Percentiles rank a stretch among this genome's conserved stretches.
phyloP scores from a whole-genome alignment of 1,140 invertebrate genomes.

The Vanessa tameamea region DNA sequence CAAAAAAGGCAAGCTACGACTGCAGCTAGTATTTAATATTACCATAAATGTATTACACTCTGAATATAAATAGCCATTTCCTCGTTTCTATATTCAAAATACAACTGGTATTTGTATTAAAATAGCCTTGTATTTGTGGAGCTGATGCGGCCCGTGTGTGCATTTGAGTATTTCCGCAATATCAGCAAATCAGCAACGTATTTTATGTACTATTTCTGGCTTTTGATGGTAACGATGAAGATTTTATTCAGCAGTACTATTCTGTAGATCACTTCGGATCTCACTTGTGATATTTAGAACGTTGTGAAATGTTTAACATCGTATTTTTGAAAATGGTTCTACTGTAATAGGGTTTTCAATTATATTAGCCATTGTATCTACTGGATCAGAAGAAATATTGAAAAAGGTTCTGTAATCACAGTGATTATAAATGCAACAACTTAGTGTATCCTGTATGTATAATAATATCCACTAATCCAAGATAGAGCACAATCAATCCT shows the following conservation, averaged over 20 bases:
- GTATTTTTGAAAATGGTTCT: too few species aligned
- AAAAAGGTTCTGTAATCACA: too few species aligned
- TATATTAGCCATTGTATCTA: too few species aligned
- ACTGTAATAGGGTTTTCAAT: too few species aligned
- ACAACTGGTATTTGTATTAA: constrained; percentile 1
- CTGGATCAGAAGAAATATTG: too few species aligned
- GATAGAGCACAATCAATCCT: too few species aligned
- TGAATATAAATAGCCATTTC: not conserved
- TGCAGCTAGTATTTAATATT: not conserved
- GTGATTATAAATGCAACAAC: too few species aligned
- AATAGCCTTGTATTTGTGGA: constrained; percentile 6
- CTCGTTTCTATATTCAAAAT: not conserved
- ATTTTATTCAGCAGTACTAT: not conserved
- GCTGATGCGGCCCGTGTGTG: not conserved
- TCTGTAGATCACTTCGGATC: too few species aligned
- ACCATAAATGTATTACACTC: not conserved
- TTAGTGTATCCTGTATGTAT: too few species aligned
- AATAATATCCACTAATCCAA: too few species aligned
- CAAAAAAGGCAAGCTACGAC: too few species aligned
- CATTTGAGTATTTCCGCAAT: constrained; percentile 8
- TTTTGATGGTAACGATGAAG: not conserved
- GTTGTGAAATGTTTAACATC: not conserved
- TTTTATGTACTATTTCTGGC: not conserved
- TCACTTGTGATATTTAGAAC: too few species aligned
- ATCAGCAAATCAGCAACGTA: constrained; percentile 6